A percentile compares a stretch with the other conserved stretches of the same genome.
Conservation (phyloP, 37 sponge, comb jelly and placozoan genomes). For the Haliclona indistincta region DNA sequence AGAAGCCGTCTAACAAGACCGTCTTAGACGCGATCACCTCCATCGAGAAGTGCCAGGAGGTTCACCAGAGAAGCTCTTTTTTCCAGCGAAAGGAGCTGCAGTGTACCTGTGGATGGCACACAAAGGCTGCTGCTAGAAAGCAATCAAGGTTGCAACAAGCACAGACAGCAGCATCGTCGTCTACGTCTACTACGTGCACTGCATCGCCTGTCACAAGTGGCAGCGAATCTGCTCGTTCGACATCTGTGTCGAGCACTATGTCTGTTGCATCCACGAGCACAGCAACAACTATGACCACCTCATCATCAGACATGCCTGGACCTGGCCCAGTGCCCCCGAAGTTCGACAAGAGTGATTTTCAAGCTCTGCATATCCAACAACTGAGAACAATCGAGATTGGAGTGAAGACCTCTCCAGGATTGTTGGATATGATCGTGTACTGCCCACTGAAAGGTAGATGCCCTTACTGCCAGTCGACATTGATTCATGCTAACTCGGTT, state of each 20-base stretch:
- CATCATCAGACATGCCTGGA: too few species aligned
- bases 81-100: conserved; percentile 9
- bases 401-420: conserved; percentile 10
- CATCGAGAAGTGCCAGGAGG: conserved; percentile 39
- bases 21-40: conserved; percentile 47
- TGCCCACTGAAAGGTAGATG: conserved; percentile 41
- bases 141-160: conserved; percentile 32
- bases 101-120: conserved; percentile 52
- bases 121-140: conserved; percentile 42
- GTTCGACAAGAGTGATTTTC: conserved; percentile 27
- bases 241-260: too few species aligned
- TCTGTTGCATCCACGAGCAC: background rate
- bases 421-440: conserved; percentile 38
- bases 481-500: conserved; percentile 16
- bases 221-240: background rate
- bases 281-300: background rate
- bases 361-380: conserved; percentile 3
- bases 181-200: conserved; percentile 13
- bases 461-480: conserved; percentile 42
- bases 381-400: conserved; percentile 44
- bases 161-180: background rate
- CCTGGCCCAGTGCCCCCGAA: conserved; percentile 27
- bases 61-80: conserved; percentile 11
- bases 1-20: conserved; percentile 40
- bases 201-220: conserved; percentile 5